Conservation (phyloP, 2,113 vertebrate genomes). For the Sapayoa aenigma region DNA sequence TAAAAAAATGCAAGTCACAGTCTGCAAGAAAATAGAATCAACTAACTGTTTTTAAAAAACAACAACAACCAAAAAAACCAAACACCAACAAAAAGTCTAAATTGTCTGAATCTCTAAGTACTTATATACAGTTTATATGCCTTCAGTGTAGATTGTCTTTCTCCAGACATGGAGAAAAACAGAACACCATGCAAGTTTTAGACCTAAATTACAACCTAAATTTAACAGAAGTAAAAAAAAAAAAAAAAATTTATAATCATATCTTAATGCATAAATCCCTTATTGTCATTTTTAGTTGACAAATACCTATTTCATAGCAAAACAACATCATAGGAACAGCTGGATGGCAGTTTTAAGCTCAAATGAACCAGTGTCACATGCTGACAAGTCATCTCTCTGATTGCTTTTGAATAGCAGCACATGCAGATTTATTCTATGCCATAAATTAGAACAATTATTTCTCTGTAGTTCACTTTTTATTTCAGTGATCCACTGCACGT, state of each 20-base stretch:
- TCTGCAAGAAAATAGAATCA: background rate
- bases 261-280: slow-evolving; percentile 54
- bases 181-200: background rate
- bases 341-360: slow-evolving; percentile 69
- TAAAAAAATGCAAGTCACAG: background rate
- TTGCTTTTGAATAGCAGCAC: slow-evolving; percentile 71
- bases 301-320: slow-evolving; percentile 58
- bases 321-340: slow-evolving; percentile 70
- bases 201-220: background rate
- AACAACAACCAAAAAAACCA: background rate
- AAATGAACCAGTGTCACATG: slow-evolving; percentile 64
- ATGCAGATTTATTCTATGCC: slow-evolving; percentile 66
- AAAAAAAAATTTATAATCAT: background rate
- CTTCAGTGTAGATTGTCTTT: background rate
- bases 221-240: background rate
- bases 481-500: slow-evolving; percentile 22
- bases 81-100: background rate
- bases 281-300: slow-evolving; percentile 69
- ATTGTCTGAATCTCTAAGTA: background rate
- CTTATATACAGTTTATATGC: background rate
- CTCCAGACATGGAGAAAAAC: background rate
- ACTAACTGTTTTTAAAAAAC: background rate
- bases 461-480: slow-evolving; percentile 64
- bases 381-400: slow-evolving; percentile 71
- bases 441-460: slow-evolving; percentile 78